These are phyloP conservation scores for Pedetes capensis DNA, from an alignment of 2,113 vertebrate species.

Conservation along the genomic window DNA sequence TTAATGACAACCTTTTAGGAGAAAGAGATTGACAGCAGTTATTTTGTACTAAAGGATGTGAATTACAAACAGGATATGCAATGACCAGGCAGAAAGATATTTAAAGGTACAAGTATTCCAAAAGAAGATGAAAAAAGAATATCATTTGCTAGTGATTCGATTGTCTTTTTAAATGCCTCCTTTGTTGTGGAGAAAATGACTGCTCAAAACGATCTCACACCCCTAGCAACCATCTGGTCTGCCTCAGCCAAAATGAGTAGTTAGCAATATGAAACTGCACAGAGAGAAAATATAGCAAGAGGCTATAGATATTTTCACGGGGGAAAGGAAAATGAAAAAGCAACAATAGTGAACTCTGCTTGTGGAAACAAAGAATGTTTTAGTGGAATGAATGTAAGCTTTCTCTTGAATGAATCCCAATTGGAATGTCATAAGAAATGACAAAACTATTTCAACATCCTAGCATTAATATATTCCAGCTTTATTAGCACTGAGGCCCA, in stretches of 20 bases:
- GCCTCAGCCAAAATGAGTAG: neutral
- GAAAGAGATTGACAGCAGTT: neutral
- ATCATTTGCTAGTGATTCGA: neutral
- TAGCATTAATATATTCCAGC: neutral
- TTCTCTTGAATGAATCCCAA: constrained; percentile 51
- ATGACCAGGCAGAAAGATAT: neutral
- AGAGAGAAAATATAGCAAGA: neutral
- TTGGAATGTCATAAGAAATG: constrained; percentile 49
- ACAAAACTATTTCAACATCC: constrained; percentile 24
- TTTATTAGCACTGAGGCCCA: constrained; percentile 26
- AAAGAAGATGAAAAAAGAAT: neutral
- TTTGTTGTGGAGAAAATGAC: constrained; percentile 19
- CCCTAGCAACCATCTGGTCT: neutral
- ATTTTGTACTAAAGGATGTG: constrained; percentile 15
- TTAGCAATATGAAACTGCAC: constrained; percentile 12
- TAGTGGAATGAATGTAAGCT: constrained; percentile 28
- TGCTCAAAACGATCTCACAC: neutral
- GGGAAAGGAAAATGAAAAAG: neutral
- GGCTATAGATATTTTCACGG: neutral
- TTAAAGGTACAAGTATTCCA: constrained; percentile 3
- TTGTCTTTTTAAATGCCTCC: constrained; percentile 22
- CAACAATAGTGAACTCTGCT: neutral
- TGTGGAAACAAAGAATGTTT: constrained; percentile 52
- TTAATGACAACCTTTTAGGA: constrained; percentile 29
- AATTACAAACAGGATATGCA: constrained; percentile 28